These are phyloP conservation scores for Pogonognathellus flavescens DNA, from an alignment of 1,140 invertebrate genomes.

Conservation along the genomic window DNA sequence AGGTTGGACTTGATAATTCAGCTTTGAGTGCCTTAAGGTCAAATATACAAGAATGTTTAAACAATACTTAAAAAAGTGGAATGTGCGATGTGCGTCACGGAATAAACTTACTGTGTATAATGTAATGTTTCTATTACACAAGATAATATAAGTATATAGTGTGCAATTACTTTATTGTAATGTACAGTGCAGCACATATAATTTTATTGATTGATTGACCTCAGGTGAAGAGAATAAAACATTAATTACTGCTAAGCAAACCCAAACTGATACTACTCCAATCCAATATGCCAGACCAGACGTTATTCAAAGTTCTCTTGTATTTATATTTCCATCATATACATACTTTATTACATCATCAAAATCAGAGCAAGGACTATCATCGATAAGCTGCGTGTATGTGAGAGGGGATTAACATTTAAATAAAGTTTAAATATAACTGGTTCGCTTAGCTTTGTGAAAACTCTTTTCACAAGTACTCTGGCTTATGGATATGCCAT, in stretches of 20 bases:
- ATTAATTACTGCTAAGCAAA: conserved; percentile 24
- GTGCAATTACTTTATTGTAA: too few species aligned
- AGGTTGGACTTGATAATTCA: conserved; percentile 7
- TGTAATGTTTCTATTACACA: too few species aligned
- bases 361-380: conserved; percentile 23
- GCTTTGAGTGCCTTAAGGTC: conserved; percentile 15
- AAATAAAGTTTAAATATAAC: too few species aligned
- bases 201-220: conserved; percentile 31
- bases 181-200: too few species aligned
- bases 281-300: background rate
- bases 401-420: conserved; percentile 14
- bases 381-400: conserved; percentile 15
- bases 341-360: conserved; percentile 8
- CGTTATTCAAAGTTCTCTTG: background rate
- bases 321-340: background rate
- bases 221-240: conserved; percentile 10
- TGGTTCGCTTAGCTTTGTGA: too few species aligned
- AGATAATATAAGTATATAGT: too few species aligned
- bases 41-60: background rate
- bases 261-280: background rate
- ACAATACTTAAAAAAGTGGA: background rate
- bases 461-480: too few species aligned
- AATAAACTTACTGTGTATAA: background rate
- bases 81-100: conserved; percentile 10
- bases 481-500: too few species aligned